Conservation (phyloP, 2,797 vertebrate species). For the Onychomys leucogaster region DNA sequence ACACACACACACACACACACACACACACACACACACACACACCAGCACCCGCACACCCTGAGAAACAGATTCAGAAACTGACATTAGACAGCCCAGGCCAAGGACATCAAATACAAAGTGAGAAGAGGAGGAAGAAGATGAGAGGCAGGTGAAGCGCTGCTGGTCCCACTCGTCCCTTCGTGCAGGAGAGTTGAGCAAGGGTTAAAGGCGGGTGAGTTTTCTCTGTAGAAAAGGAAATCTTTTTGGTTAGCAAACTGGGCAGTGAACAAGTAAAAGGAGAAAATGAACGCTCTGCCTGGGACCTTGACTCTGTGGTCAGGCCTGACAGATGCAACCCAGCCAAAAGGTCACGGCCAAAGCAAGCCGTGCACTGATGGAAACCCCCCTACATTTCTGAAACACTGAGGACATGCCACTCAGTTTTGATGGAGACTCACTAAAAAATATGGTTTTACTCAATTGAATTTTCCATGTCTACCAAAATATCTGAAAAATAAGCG, state of each 20-base stretch:
- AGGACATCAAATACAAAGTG: background rate
- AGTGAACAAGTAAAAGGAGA: slow-evolving; percentile 42
- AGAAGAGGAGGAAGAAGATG: background rate
- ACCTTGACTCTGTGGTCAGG: slow-evolving; percentile 65
- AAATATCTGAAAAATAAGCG: slow-evolving; percentile 65
- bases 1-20: rapidly evolving
- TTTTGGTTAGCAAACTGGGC: slow-evolving; percentile 62
- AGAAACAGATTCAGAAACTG: slow-evolving; percentile 52
- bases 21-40: background rate
- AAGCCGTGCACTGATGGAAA: slow-evolving; percentile 56
- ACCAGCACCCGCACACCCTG: background rate
- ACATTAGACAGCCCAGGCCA: background rate
- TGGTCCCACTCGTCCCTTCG: background rate
- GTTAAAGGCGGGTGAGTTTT: background rate
- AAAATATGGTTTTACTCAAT: slow-evolving; percentile 51
- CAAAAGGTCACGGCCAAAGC: slow-evolving; percentile 72
- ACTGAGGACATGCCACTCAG: background rate
- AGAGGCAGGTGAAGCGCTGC: background rate
- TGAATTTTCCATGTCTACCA: slow-evolving; percentile 72
- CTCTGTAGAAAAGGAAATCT: slow-evolving; percentile 63
- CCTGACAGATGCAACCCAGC: slow-evolving; percentile 55
- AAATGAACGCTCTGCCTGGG: background rate
- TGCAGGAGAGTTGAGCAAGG: background rate
- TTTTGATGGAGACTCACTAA: slow-evolving; percentile 55
- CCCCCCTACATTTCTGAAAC: slow-evolving; percentile 62